These are phyloP conservation scores for Bactericera cockerelli DNA, from an alignment of 1,140 invertebrate genomes.

Conservation along the genomic window DNA sequence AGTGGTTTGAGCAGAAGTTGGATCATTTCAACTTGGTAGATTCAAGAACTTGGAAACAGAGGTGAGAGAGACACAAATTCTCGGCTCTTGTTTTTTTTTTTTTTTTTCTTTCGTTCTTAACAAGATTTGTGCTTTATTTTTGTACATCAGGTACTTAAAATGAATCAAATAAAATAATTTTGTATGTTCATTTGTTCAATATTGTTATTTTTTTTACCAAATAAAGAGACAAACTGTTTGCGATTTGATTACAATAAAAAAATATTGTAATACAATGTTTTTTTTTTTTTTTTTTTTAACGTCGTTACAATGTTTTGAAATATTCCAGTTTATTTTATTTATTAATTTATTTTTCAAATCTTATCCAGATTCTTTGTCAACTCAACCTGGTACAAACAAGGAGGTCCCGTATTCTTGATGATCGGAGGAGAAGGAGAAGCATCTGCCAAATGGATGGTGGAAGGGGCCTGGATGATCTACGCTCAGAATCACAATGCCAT, in stretches of 20 bases:
- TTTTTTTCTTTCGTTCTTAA: too few species aligned
- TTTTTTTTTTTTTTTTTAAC: too few species aligned
- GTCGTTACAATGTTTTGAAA: too few species aligned
- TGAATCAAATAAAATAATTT: too few species aligned
- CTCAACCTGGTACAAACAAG: conserved; percentile 44
- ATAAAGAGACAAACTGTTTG: too few species aligned
- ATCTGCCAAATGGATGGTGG: conserved; percentile 60
- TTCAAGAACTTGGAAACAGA: conserved; percentile 48
- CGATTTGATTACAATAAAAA: too few species aligned
- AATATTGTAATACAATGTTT: too few species aligned
- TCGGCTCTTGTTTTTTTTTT: too few species aligned
- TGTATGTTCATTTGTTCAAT: too few species aligned
- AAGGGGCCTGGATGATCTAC: conserved; percentile 68
- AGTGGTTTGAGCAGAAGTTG: conserved; percentile 61
- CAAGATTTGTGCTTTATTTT: too few species aligned
- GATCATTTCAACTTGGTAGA: conserved; percentile 61
- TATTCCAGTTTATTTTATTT: not conserved
- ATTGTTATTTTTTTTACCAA: too few species aligned
- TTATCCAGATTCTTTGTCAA: conserved; percentile 31
- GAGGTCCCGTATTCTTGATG: conserved; percentile 72
- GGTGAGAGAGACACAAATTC: conserved; percentile 35
- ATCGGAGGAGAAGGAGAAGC: conserved; percentile 68
- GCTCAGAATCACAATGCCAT: conserved; percentile 63
- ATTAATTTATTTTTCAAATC: not conserved
- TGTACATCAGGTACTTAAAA: too few species aligned